Base-by-base conservation (phyloP, 2,888 invertebrate species). In the Noctua pronuba region DNA sequence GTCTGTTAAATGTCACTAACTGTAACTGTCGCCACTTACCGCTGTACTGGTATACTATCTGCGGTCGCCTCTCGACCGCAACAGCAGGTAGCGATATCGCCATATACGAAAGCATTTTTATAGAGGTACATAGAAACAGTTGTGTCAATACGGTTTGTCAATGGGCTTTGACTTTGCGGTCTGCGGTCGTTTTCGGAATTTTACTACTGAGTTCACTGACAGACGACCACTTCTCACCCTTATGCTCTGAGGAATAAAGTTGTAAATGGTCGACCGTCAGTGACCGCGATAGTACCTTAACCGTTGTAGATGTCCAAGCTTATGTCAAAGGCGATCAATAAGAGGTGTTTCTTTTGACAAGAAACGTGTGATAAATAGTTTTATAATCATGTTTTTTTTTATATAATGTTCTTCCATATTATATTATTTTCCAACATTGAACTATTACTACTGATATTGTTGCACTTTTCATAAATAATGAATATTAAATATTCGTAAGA, bases 281-380 rank as follows among this genome's bases (percentile, higher is more conserved):
- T 11, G 24, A 52, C 3, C 24, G 52, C 52, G 52, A 11, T 31
- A 38, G 38, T 8, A 60, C 31, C 31, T 58, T 44, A 52, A n/a
- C 13, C 18, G 16, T 28, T 21, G 52, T 65, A 38, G 24, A 58
- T 70, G 31, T 31, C 55, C 6, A 4, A 58, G 55, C 4, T 35
- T 41, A 11, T 64, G 28, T 64, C 24, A 80, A 80, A 52, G 1
- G n/a, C 38, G 24, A 66, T 44, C 10, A 58, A 79, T 38, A 72
- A 44, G 7, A 28, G 1, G 8, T 46, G 35, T 38, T 55, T 77
- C 49, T 52, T 55, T 58, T 49, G 13, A 31, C 41, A 46, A 31
- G 65, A 58, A 66, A 24, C 18, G 44, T 79, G 82, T 79, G 76
- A 79, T 82, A 79, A 35, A 44, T 60, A 60, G 60, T 60, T 44